A percentile compares a stretch with the other conserved stretches of the same genome.
phyloP scores from a whole-genome alignment of 2,113 vertebrate species.

The Mesembrinibis cayennensis region DNA sequence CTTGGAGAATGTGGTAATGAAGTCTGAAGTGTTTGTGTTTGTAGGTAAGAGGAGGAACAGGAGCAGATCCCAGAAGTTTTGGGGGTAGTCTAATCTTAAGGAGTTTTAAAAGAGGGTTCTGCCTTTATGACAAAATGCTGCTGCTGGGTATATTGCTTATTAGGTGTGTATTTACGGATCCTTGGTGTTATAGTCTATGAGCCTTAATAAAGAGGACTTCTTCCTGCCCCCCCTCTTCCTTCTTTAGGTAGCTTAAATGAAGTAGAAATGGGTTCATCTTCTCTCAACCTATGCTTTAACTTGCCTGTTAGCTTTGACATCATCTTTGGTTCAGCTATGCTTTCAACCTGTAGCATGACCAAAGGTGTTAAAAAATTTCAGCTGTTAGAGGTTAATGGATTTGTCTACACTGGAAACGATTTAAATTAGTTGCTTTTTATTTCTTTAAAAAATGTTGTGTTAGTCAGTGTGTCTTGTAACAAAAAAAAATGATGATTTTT shows the following conservation, averaged over 20 bases:
- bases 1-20: neutral
- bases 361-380: neutral
- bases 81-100: neutral
- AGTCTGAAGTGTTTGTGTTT: neutral
- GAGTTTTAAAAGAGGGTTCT: neutral
- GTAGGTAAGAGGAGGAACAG: neutral
- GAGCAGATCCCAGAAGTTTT: neutral
- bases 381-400: neutral
- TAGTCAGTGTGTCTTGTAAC: neutral
- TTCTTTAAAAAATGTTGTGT: neutral
- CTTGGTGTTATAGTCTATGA: neutral
- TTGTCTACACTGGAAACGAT: neutral
- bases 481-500: neutral
- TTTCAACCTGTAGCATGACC: neutral
- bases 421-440: neutral
- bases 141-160: neutral
- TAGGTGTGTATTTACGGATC: neutral
- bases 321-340: neutral
- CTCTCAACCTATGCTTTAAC: neutral
- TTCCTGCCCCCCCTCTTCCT: rapidly evolving
- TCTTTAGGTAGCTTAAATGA: neutral
- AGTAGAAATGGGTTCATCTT: neutral
- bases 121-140: neutral
- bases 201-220: neutral
- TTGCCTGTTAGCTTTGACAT: neutral